Conservation (phyloP, 64 coral and sea anemone species). For the Anthopleura sola region DNA sequence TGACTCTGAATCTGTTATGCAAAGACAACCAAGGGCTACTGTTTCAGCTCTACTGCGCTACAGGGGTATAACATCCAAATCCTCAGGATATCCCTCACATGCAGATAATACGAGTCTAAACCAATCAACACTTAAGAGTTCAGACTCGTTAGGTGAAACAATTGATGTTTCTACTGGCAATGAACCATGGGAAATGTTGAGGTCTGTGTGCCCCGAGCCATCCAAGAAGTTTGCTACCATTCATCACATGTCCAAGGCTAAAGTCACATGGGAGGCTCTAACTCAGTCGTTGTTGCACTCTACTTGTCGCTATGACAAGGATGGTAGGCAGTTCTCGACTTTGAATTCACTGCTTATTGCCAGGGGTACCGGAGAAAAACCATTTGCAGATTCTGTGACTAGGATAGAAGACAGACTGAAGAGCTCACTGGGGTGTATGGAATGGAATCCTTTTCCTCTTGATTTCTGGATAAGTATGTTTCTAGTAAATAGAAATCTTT, state of each 20-base stretch:
- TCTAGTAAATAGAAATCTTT: neutral
- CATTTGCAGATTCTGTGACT: slow-evolving; percentile 65
- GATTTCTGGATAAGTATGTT: slow-evolving; percentile 92
- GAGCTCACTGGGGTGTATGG: slow-evolving; percentile 62
- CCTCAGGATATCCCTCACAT: neutral
- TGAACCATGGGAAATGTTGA: slow-evolving; percentile 91
- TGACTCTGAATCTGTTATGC: slow-evolving; percentile 29
- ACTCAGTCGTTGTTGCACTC: slow-evolving; percentile 75
- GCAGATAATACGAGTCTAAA: neutral
- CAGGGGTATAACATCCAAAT: slow-evolving; percentile 43
- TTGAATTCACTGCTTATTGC: slow-evolving; percentile 73
- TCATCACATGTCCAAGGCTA: slow-evolving; percentile 59
- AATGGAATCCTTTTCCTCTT: slow-evolving; percentile 84
- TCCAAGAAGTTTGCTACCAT: slow-evolving; percentile 86
- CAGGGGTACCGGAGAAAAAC: slow-evolving; percentile 52
- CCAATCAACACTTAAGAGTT: neutral
- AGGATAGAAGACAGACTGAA: slow-evolving; percentile 74
- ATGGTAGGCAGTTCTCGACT: slow-evolving; percentile 61
- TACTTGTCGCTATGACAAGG: slow-evolving; percentile 58
- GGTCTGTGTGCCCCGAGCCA: slow-evolving; percentile 75
- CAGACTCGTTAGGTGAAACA: slow-evolving; percentile 1
- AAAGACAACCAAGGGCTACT: slow-evolving; percentile 72
- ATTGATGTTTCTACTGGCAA: slow-evolving; percentile 35
- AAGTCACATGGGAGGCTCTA: slow-evolving; percentile 71
- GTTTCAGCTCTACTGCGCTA: slow-evolving; percentile 80